Evolutionary conservation across 2,797 vertebrate genomes (phyloP).

Genomic region (Neosalanx taihuensis): DNA sequence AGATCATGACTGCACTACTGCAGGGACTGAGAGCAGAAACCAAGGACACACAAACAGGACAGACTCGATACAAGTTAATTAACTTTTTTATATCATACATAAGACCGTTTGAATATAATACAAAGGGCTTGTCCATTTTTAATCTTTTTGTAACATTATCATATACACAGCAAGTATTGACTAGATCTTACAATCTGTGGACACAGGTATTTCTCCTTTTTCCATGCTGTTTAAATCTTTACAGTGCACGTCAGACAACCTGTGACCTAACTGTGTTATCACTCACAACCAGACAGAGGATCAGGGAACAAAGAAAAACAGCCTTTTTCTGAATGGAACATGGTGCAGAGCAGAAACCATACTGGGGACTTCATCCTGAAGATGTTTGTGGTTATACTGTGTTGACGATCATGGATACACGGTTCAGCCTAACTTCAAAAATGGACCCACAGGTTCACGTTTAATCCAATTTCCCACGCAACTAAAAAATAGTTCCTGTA

Average conservation of each 20-base stretch:
- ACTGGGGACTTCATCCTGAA: slow-evolving; percentile 12
- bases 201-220: slow-evolving; percentile 87
- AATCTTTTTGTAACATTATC: slow-evolving; percentile 82
- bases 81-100: slow-evolving; percentile 95
- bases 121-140: slow-evolving; percentile 87
- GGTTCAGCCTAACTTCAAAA: slow-evolving; percentile 43
- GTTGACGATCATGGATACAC: slow-evolving; percentile 32
- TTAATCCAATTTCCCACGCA: slow-evolving; percentile 45
- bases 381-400: slow-evolving; percentile 40
- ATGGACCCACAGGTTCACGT: slow-evolving; percentile 51
- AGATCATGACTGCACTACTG: background rate
- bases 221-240: slow-evolving; percentile 87
- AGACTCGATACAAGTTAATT: slow-evolving; percentile 87
- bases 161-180: slow-evolving; percentile 94
- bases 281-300: slow-evolving; percentile 82
- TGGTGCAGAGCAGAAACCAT: slow-evolving; percentile 24
- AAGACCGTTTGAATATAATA: slow-evolving; percentile 94
- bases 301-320: slow-evolving; percentile 24
- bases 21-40: slow-evolving; percentile 14
- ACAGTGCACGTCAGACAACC: slow-evolving; percentile 88
- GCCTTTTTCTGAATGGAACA: slow-evolving; percentile 19
- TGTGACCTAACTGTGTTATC: slow-evolving; percentile 90
- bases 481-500: slow-evolving; percentile 46
- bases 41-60: background rate
- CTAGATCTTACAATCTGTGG: slow-evolving; percentile 91